Evolutionary conservation across 2,888 invertebrate species (phyloP), one percentile per base, ranked within the genome.

Genomic region (Microchrysa polita): DNA sequence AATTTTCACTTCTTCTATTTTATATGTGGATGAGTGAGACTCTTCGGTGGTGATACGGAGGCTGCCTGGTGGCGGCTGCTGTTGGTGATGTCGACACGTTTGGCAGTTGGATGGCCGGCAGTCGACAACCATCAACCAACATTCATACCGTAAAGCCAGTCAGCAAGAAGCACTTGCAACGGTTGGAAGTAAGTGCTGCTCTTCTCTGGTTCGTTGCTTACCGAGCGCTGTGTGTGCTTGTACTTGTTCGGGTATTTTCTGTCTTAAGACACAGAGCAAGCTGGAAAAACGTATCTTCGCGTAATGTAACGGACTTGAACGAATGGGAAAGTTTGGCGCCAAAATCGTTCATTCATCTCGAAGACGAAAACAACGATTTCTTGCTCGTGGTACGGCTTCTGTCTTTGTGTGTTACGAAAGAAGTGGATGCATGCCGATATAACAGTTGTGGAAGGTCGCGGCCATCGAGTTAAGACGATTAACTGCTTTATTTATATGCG

Each of bases 1-100:
- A 40, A 75, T 55, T 75, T 75, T 75, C 73, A 75, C 75, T 75
- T 75, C 75, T 75, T 75, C 73, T 73, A 72, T 67, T 18, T 52
- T 52, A 65, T n/a, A n/a, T 34, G 44, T 65, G 22, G 71, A 74
- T 73, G 74, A 52, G 65, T n/a, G n/a, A n/a, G n/a, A n/a, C n/a
- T 74, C 63, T 69, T 75, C 65, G 27, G 27, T 72, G 27, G 27
- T 72, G 63, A 67, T 73, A 60, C 55, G 67, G 69, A 67, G 53
- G 55, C 73, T 74, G 69, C 48, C 34, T 44, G 2, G 18, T 63
- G 34, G 48, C 40, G n/a, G 27, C 34, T 44, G 2, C 7, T 63
- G 34, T 48, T 18, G n/a, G 27, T 34, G n/a, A 42, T 55, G 55
- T 40, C 40, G 55, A 55, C 34, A 57, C 55, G 55, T 40, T 69